Percentiles rank a stretch among this genome's conserved stretches.
Evolutionary conservation across 2,888 invertebrate genomes (phyloP).

Genomic region (Onchidella celtica): DNA sequence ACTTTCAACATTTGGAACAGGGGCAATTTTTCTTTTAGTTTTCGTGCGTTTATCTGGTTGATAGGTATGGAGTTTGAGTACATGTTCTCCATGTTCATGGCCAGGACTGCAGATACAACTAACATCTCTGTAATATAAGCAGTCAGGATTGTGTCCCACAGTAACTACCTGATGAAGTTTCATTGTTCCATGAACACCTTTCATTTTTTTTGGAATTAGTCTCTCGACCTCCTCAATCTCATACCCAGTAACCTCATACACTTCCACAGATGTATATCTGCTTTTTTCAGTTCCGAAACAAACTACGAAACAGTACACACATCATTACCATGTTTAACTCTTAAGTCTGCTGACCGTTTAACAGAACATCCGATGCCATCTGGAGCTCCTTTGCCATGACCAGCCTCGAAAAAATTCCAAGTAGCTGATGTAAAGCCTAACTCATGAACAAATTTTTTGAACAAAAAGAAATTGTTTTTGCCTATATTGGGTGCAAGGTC

Average conservation of each 20-base stretch:
- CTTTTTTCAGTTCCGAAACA: not conserved
- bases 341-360: not conserved
- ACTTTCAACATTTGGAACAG: not conserved
- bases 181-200: not conserved
- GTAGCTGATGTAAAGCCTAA: no score
- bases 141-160: not conserved
- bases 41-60: not conserved
- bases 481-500: no score
- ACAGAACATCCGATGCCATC: no score
- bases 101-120: not conserved
- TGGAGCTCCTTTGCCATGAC: no score
- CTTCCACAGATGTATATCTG: not conserved
- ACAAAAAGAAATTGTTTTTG: no score
- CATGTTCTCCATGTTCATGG: not conserved
- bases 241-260: not conserved
- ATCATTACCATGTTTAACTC: not conserved
- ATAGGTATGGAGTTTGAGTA: not conserved
- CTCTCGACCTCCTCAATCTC: not conserved
- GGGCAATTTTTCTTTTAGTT: not conserved
- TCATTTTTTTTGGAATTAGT: not conserved
- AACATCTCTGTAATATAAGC: not conserved
- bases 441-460: no score
- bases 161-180: not conserved
- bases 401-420: no score
- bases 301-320: not conserved